Evolutionary conservation across 2,797 vertebrate species (phyloP), one percentile per base, ranked within the genome.

Genomic region (Halcyon leucocephala): DNA sequence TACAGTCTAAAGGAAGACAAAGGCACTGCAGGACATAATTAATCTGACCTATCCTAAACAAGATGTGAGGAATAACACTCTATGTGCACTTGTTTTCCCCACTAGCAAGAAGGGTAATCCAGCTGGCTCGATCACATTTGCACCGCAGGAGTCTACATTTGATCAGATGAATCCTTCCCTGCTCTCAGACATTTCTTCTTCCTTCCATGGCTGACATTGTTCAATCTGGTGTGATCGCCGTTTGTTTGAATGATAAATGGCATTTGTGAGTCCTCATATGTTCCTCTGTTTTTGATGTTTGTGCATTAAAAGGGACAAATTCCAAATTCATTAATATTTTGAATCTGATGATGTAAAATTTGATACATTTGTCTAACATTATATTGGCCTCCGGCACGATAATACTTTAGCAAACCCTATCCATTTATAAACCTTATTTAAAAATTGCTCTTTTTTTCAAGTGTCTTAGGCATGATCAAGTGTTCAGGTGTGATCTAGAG

Each of bases 91-190:
- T 91, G 93, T 94, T 95, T 91, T 93, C 76, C 92, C 71, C 31
- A 71, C 82, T 54, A 41, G 72, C 90, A 95, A 71, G 94, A 95
- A 86, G 72, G 44, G 91, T 85, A 94, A 86, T 94, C 89, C 94
- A 90, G 89, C 94, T 94, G 87, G 42, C 85, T 86, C 85, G 89
- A 91, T 91, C 89, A 96, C 91, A 83, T 96, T 93, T 90, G 62
- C 85, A 61, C 95, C 78, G 76, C 91, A 78, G 95, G 95, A 95
- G 94, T 64, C 90, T 90, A 90, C 91, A 77, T 95, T 95, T 95
- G 94, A 91, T 88, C 95, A 90, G 89, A 90, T 79, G 93, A 90
- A 72, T 90, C 73, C 87, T 90, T 41, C 85, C 92, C 95, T 89
- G 78, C 84, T 92, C 79, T 80, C 79, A 74, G 60, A 82, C 58